These are phyloP conservation scores for Phytoseiulus persimilis DNA, from an alignment of 2,888 invertebrate genomes.

Conservation along the genomic window DNA sequence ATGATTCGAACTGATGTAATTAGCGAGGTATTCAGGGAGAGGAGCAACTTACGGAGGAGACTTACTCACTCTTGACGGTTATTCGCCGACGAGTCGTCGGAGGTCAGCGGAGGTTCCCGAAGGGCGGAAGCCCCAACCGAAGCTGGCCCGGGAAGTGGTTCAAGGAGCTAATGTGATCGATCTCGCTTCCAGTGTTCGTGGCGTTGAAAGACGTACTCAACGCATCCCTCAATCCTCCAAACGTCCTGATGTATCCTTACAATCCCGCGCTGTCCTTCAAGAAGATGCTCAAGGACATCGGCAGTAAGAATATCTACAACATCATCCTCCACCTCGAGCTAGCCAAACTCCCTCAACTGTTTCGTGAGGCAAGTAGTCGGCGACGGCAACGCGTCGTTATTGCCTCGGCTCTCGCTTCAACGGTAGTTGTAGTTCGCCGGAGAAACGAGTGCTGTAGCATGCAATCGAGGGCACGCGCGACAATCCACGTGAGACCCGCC, in stretches of 20 bases:
- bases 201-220: constrained; percentile 37
- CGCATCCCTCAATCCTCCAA: constrained; percentile 34
- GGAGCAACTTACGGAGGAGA: neutral
- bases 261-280: constrained; percentile 37
- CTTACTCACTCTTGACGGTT: neutral
- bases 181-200: constrained; percentile 23
- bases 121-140: neutral
- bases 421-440: neutral
- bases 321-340: constrained; percentile 34
- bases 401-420: neutral
- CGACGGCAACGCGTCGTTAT: neutral
- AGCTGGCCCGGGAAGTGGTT: neutral
- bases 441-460: neutral
- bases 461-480: neutral
- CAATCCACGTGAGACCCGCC: neutral
- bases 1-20: constrained; percentile 5
- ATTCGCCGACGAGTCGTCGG: neutral
- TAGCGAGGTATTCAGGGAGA: neutral
- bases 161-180: neutral
- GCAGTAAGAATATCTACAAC: constrained; percentile 36
- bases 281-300: constrained; percentile 37
- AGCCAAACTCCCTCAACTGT: constrained; percentile 35
- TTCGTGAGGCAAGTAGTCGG: constrained; percentile 14
- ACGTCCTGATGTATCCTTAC: constrained; percentile 34
- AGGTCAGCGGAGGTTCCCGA: neutral